Evolutionary conservation across 1,140 invertebrate genomes (phyloP), one percentile per base, ranked within the genome.

Genomic region (Cyrtorhinus lividipennis): DNA sequence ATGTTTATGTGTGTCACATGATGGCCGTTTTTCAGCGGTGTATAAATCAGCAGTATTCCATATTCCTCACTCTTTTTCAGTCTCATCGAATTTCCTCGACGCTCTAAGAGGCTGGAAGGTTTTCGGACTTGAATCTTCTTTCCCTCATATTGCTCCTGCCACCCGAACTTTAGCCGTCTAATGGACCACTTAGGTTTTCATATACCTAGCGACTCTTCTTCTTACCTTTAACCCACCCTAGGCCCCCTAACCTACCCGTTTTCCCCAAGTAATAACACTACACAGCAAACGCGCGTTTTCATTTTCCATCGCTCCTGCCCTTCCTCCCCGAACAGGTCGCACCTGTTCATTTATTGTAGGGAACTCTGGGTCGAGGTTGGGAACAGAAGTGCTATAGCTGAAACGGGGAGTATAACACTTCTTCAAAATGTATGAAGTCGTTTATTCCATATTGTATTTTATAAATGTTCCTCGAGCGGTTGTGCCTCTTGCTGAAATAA

Each of bases 151-250:
- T 53, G 48, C 48, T 10, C 48, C 48, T 10, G n/a, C n/a, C 48
- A 12, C n/a, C 48, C 10, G 20, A 53, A 53, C 48, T 53, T 53
- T 53, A 15, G 48, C 12, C 48, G 10, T 22, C 20, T 53, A 53
- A 53, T 53, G 48, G 48, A 53, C 48, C 48, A 53, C 48, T 53
- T 53, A 53, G 48, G 48, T 53, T 53, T 53, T 53, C 48, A 53
- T 53, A 53, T 53, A 53, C 48, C 48, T 53, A 5, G 48, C 38
- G n/a, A 44, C 38, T 44, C 38, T n/a, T 8, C 38, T 44, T 44
- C n/a, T n/a, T 44, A n/a, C 38, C n/a, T 44, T n/a, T n/a, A n/a
- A n/a, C n/a, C n/a, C n/a, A n/a, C n/a, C n/a, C n/a, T 38, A 5
- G 30, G 30, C n/a, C 5, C 15, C 30, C 30, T 38, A 38, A 5